Conservation (phyloP, 2,888 invertebrate genomes). For the Galeruca laticollis region DNA sequence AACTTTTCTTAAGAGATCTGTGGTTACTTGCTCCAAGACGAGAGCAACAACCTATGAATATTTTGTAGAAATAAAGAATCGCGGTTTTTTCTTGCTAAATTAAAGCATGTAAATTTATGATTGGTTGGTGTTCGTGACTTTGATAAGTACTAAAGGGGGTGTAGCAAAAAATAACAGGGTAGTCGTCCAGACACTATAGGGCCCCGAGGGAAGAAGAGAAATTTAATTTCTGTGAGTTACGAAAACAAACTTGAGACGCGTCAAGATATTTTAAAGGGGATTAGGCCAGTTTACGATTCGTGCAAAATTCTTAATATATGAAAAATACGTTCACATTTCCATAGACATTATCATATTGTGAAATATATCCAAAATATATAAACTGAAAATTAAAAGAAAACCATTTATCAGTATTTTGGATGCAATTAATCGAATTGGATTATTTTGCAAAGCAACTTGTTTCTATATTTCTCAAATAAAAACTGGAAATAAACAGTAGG, state of each 20-base stretch:
- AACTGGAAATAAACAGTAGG: too few species aligned
- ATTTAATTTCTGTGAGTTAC: constrained; percentile 1
- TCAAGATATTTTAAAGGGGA: not conserved
- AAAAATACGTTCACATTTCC: too few species aligned
- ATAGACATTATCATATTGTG: too few species aligned
- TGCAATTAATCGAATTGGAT: too few species aligned
- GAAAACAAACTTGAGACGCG: not conserved
- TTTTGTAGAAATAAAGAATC: not conserved
- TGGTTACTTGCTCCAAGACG: too few species aligned
- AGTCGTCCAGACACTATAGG: not conserved
- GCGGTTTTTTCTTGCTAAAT: not conserved
- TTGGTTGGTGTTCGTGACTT: constrained; percentile 19
- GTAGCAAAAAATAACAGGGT: constrained; percentile 3
- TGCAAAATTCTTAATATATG: not conserved
- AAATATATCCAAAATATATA: too few species aligned
- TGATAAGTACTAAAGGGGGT: constrained; percentile 13
- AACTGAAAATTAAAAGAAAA: too few species aligned
- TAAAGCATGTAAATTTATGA: constrained; percentile 18
- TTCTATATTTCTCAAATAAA: too few species aligned
- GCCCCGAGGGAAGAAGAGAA: constrained; percentile 6
- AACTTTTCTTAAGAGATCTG: too few species aligned
- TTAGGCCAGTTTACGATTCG: not conserved
- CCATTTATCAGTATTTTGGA: too few species aligned
- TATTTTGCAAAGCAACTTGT: too few species aligned
- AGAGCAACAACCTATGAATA: not conserved